These are phyloP conservation scores for Eulithis testata DNA, from an alignment of 2,888 invertebrate species.

Conservation along the genomic window DNA sequence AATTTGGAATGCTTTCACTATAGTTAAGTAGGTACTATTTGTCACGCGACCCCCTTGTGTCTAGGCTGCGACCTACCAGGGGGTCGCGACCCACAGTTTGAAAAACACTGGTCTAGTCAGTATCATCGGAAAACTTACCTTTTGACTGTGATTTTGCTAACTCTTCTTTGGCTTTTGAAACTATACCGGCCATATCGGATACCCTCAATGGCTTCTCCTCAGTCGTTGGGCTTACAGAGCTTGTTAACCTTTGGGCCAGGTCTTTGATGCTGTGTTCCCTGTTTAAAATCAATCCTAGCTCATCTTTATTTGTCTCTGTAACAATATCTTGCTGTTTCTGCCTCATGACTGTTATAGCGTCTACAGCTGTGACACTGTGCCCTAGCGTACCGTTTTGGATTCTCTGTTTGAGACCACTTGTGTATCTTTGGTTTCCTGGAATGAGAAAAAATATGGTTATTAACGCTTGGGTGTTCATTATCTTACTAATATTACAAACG, in stretches of 20 bases:
- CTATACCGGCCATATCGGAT: constrained; percentile 94
- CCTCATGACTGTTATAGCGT: constrained; percentile 67
- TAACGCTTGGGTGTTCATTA: no score
- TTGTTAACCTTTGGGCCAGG: constrained; percentile 92
- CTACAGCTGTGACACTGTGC: constrained; percentile 79
- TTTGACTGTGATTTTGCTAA: constrained; percentile 94
- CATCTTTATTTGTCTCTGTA: constrained; percentile 79
- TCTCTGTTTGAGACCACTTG: constrained; percentile 84
- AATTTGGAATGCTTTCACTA: no score
- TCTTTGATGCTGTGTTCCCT: constrained; percentile 95
- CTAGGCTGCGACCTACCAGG: no score
- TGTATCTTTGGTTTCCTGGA: constrained; percentile 84
- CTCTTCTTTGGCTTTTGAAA: constrained; percentile 97
- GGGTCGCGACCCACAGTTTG: no score
- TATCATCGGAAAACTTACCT: constrained; percentile 64
- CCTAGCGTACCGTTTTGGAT: constrained; percentile 85
- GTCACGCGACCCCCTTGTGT: no score
- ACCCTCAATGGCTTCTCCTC: constrained; percentile 88
- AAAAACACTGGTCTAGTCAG: no score
- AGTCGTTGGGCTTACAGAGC: constrained; percentile 83
- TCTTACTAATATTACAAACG: no score
- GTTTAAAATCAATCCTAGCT: constrained; percentile 88
- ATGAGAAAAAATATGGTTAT: constrained; percentile 10
- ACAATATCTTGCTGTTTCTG: constrained; percentile 85
- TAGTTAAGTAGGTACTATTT: no score